These are phyloP conservation scores for Rhagoletis zephyria DNA, from an alignment of 1,140 invertebrate species.

Conservation along the genomic window DNA sequence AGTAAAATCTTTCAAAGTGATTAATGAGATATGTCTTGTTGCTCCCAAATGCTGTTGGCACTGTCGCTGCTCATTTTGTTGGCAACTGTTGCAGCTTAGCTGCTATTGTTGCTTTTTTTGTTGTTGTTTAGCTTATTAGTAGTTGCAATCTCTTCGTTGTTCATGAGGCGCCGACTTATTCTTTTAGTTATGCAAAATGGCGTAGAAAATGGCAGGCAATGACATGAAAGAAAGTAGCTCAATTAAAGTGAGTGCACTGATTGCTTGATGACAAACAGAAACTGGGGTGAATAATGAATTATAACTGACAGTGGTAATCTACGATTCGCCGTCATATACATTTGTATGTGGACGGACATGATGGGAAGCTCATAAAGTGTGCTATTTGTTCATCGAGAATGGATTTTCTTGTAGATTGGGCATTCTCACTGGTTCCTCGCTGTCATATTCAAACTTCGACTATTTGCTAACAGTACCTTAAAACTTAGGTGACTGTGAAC, in stretches of 20 bases:
- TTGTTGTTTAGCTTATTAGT: neutral
- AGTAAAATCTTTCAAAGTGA: constrained; percentile 4
- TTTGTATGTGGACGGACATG: no score
- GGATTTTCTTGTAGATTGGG: no score
- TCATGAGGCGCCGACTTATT: neutral
- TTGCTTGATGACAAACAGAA: constrained; percentile 32
- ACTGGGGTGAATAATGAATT: constrained; percentile 39
- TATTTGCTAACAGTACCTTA: no score
- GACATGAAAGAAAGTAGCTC: constrained; percentile 47
- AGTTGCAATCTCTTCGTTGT: neutral
- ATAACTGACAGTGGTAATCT: neutral
- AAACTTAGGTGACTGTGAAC: no score
- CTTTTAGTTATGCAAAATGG: constrained; percentile 50
- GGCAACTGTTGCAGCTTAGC: neutral
- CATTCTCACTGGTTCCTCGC: no score
- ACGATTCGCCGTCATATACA: no score
- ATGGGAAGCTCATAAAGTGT: no score
- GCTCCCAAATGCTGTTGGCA: constrained; percentile 15
- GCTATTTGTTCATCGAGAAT: no score
- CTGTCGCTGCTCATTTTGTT: neutral
- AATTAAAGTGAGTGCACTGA: constrained; percentile 42
- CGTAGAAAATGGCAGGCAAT: constrained; percentile 42
- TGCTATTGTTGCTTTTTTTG: neutral
- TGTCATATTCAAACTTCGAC: no score
- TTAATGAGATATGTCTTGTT: constrained; percentile 40